Evolutionary conservation across 2,797 vertebrate species (phyloP).

Genomic region (Enteromius afrohamiltoni): DNA sequence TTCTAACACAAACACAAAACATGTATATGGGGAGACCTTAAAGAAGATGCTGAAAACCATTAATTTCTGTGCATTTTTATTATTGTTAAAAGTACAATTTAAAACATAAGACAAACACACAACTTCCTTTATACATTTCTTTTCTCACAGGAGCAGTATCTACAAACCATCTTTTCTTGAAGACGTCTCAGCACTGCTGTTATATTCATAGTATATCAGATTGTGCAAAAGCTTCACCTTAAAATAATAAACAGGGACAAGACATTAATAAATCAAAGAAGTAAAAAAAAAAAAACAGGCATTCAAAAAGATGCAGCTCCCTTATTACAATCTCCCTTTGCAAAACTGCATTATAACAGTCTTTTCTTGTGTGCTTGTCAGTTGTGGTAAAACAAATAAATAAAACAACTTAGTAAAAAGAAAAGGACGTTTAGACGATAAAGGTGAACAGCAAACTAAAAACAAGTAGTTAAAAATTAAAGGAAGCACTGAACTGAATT

Average conservation of each 20-base stretch:
- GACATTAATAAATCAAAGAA: slow-evolving; percentile 31
- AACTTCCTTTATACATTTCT: slow-evolving; percentile 5
- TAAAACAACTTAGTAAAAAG: slow-evolving; percentile 14
- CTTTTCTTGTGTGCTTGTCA: slow-evolving; percentile 23
- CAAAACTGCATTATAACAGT: slow-evolving; percentile 9
- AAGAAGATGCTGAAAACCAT: not conserved
- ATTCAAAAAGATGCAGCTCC: not conserved
- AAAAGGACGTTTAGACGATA: not conserved
- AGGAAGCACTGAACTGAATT: not conserved
- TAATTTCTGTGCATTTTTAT: slow-evolving; percentile 10
- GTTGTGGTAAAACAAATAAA: slow-evolving; percentile 33
- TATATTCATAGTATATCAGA: slow-evolving; percentile 29
- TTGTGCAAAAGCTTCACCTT: slow-evolving; percentile 37
- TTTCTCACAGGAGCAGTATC: slow-evolving; percentile 18
- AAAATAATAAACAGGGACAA: slow-evolving; percentile 37
- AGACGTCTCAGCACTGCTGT: slow-evolving; percentile 29
- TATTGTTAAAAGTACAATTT: slow-evolving; percentile 25
- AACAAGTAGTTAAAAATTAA: not conserved
- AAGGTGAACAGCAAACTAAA: not conserved
- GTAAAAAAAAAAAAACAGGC: not conserved
- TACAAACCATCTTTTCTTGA: slow-evolving; percentile 25
- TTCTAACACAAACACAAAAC: not conserved
- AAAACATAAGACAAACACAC: slow-evolving; percentile 14
- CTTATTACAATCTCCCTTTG: slow-evolving; percentile 3
- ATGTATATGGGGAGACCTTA: not conserved